Evolutionary conservation across 2,888 invertebrate species (phyloP), one percentile per base, ranked within the genome.

Genomic region (Blastobasis adustella): DNA sequence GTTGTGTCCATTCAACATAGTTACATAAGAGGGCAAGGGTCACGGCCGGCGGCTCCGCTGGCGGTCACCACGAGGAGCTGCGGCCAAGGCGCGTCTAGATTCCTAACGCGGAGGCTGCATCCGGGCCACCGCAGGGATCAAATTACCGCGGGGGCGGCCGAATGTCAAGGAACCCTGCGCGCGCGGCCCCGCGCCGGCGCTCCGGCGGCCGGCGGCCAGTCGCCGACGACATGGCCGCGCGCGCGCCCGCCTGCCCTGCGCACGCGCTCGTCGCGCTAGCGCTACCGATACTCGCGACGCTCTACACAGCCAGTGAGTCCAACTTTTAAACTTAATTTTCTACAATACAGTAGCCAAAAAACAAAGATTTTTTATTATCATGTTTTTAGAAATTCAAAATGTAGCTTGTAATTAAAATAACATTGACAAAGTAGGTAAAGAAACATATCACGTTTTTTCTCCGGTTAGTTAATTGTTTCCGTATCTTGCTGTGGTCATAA

Each of bases 121-220:
- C 86, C 87, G 86, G 87, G 82, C 85, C 80, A 75, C 71, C 67
- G 73, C 73, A 77, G 80, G 81, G 81, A 78, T 76, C 81, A 65
- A 69, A 76, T 76, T 76, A 73, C 78, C 62, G 66, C 71, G 72
- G 76, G 76, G 79, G 76, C 80, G 80, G 68, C 77, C 86, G 85
- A 86, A 86, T 85, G 87, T 85, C 87, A 85, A 86, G 85, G 85
- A 86, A 85, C 85, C 79, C 82, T 78, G 46, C 49, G 45, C 41
- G 23, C 8, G 49, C 45, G 45, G 49, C 10, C 38, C 46, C 5
- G 60, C 59, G 53, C 55, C 49, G 50, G 47, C 55, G 56, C 55
- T 56, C 56, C 59, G 60, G 47, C 59, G 60, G 51, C 49, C 52
- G 23, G 23, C 23, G 57, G 52, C 46, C 60, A 63, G 60, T 62